Evolutionary conservation across 2,797 vertebrate genomes (phyloP).

Genomic region (Alosa sapidissima): DNA sequence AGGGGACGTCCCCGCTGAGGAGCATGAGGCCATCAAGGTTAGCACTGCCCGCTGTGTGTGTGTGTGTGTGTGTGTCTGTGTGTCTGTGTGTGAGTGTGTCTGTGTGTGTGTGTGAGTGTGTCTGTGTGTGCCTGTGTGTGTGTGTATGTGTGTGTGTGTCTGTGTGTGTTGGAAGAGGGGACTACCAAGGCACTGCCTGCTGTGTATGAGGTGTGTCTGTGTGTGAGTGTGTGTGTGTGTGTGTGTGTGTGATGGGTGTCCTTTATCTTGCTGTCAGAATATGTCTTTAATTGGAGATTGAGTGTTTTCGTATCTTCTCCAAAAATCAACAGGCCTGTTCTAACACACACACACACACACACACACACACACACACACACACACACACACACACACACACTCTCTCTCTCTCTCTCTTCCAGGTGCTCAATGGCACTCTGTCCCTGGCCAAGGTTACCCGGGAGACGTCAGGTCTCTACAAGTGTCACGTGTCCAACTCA

Average conservation of each 20-base stretch:
- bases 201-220: no score
- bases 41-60: constrained; percentile 39
- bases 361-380: not conserved
- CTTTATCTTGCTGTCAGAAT: not conserved
- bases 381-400: constrained; percentile 3
- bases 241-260: not conserved
- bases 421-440: constrained; percentile 90
- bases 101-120: no score
- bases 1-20: constrained; percentile 74
- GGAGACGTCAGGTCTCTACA: constrained; percentile 84
- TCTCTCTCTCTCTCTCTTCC: constrained; percentile 11
- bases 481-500: constrained; percentile 88
- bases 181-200: constrained; percentile 39
- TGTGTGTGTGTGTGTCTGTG: not conserved
- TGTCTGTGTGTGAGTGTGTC: no score
- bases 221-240: not conserved
- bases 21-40: constrained; percentile 81
- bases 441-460: constrained; percentile 77
- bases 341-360: not conserved
- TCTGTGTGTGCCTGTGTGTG: no score
- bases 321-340: not conserved
- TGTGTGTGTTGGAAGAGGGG: no score
- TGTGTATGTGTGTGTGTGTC: no score
- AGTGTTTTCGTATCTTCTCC: not conserved
- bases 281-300: not conserved